Conservation (phyloP, 2,797 vertebrate genomes). For the Cuculus canorus region DNA sequence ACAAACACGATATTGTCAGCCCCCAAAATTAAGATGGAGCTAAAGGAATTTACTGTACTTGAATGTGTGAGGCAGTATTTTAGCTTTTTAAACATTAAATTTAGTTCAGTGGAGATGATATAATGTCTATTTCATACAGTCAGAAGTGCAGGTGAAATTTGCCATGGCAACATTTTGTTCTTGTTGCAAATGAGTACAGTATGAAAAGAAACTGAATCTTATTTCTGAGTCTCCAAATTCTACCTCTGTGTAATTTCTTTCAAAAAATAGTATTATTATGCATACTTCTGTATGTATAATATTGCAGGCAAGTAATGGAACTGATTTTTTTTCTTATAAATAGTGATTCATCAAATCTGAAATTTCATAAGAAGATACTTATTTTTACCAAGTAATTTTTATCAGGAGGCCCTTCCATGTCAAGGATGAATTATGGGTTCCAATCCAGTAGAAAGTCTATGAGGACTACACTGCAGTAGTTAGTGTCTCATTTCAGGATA, state of each 20-base stretch:
- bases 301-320: not conserved
- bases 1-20: not conserved
- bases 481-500: not conserved
- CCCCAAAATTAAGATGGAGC: not conserved
- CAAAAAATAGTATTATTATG: not conserved
- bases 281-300: not conserved
- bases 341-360: not conserved
- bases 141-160: not conserved
- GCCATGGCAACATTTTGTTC: not conserved
- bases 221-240: not conserved
- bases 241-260: not conserved
- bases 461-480: not conserved
- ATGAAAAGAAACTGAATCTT: not conserved
- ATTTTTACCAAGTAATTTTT: constrained; percentile 6
- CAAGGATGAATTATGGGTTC: not conserved
- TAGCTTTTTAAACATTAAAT: not conserved
- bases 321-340: not conserved
- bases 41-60: not conserved
- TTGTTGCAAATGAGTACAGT: not conserved
- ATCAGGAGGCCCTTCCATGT: not conserved
- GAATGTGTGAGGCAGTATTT: not conserved
- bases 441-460: not conserved
- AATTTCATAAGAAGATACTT: not conserved
- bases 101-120: not conserved
- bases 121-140: not conserved